Base-by-base conservation (phyloP, 2,797 vertebrate species). In the Coranthus polyacanthus region DNA sequence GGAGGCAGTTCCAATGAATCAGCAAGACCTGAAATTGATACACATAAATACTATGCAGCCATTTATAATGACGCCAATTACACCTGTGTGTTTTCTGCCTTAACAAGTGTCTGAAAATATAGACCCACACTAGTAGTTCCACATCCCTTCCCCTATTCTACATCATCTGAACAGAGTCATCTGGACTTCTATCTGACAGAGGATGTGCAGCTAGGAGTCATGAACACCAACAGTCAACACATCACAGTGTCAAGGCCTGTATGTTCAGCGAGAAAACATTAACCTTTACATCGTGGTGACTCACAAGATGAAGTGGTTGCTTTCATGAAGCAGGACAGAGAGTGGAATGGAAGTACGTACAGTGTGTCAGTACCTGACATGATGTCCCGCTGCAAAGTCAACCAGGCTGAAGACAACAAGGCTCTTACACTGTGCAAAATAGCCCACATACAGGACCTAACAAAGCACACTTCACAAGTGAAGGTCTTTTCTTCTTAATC, bases 391-490 rank as follows among this genome's bases (percentile, higher is more conserved):
- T n/a, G n/a, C n/a, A 18, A 43, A 37, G 12, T 20, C 12, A 32
- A 12, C n/a, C 39, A 20, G 7, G 3, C 46, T 42, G 26, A 24
- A 13, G 16, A 42, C 47, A 26, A 3, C 1, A 12, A 10, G 3
- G 15, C 17, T 29, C 50, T 1, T 5, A 20, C 12, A 20, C 29
- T 3, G 13, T 16, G 16, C 3, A 10, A 47, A 32, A 24, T 20
- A n/a, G 41, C n/a, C 34, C 55, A 59, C 47, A 51, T n/a, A 50
- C 12, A 58, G 32, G 5, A 45, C 38, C 41, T 53, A 4, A 29
- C 32, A 52, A 22, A 16, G 5, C 6, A 11, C 20, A 20, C 13
- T 12, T 52, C 11, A 22, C 34, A 32, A 18, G 16, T 44, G 44
- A 20, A 24, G 39, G 17, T 21, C 44, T 44, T 32, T 7, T 29